These are phyloP conservation scores for Nephrocerus scutellatus DNA, from an alignment of 2,888 invertebrate species.

Conservation along the genomic window DNA sequence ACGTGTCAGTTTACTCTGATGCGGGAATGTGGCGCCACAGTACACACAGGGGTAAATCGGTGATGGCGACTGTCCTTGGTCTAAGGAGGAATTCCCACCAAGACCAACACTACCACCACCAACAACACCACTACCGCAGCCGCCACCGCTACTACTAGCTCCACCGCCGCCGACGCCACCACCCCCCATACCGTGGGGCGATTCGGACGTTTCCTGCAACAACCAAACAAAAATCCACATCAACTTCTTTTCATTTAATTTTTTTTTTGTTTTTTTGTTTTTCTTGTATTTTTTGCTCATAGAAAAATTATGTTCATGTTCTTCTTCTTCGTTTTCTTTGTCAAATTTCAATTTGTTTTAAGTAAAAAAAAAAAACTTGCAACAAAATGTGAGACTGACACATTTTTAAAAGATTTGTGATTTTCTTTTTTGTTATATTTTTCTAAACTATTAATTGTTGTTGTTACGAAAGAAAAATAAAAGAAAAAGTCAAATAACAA, in stretches of 20 bases:
- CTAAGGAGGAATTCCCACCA: too few species aligned
- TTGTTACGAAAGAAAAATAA: neutral
- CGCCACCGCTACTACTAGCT: conserved; percentile 31
- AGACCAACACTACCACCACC: conserved; percentile 25
- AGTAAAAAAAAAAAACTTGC: neutral
- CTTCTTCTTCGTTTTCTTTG: conserved; percentile 11
- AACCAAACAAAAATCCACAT: conserved; percentile 80
- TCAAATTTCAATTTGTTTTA: conserved; percentile 21
- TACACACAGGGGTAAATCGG: conserved; percentile 76
- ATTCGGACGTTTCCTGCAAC: conserved; percentile 72
- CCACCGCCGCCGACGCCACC: conserved; percentile 35
- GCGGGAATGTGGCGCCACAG: conserved; percentile 81
- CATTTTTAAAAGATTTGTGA: conserved; percentile 1
- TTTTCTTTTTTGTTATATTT: conserved; percentile 9
- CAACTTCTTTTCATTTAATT: conserved; percentile 63
- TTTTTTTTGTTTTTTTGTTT: conserved; percentile 29
- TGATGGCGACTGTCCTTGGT: conserved; percentile 30
- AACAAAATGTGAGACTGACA: neutral
- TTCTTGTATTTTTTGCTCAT: conserved; percentile 20
- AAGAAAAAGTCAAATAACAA: too few species aligned
- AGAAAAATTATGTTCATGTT: conserved; percentile 17
- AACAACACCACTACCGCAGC: conserved; percentile 28
- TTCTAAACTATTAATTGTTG: neutral
- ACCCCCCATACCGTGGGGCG: conserved; percentile 62
- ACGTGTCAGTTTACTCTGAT: conserved; percentile 84